Base-by-base conservation (phyloP, 1,140 invertebrate genomes). In the Magallana gigas region DNA sequence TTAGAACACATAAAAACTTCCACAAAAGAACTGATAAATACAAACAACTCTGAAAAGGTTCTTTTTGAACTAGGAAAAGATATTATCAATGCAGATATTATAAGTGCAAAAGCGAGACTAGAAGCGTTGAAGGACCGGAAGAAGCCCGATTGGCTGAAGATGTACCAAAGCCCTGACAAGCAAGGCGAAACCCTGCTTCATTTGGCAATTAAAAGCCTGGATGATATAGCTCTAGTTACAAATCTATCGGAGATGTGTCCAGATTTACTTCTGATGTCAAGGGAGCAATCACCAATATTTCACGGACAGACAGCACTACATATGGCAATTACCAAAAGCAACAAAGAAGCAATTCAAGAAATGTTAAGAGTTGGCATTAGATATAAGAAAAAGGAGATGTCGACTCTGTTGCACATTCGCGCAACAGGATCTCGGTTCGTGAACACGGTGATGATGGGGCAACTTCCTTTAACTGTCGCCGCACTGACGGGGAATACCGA, bases 371-470 rank as follows among this genome's bases (percentile, higher is more conserved):
- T 80, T n/a, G 59, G 23, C 68, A 3, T 23, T 14, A 64, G 18
- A 64, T n/a, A 64, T 18, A 59, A 57, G 29, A 84, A 82, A 57
- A 62, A 12, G 57, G 64, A 81, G 62, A 86, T 85, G 11, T 36
- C 57, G 18, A 68, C 29, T 12, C 71, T 91, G n/a, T 85, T 91
- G 5, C 57, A 87, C 29, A 88, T 62, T 8, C 85, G 71, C 82
- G 92, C 92, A 0, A 88, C 83, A 14, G 92, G 92, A 5, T 59
- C 58, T 0, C 88, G 89, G 4, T 92, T 92, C 85, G 84, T 57
- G 0, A 90, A 91, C 62, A 92, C 92, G 7, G 90, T 91, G 1
- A 92, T 92, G 92, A 91, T 92, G 90, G 92, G 90, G 29, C 76
- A 80, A 80, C 87, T 92, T n/a, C 91, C 92, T 1, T 85, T 91